Evolutionary conservation across 2,797 vertebrate species (phyloP).

Genomic region (Dicrostonyx torquatus): DNA sequence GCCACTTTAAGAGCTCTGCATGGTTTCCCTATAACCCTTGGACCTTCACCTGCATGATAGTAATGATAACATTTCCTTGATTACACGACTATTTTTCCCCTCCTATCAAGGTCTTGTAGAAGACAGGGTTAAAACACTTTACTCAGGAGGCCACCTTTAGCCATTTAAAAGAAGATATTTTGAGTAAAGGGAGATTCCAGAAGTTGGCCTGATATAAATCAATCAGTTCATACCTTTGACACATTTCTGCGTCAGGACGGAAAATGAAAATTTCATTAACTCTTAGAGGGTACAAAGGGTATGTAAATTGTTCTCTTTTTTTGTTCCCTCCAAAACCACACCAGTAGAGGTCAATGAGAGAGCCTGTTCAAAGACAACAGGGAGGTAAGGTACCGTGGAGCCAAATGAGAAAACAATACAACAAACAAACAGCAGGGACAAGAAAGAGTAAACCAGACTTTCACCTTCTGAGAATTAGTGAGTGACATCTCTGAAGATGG

Average conservation of each 20-base stretch:
- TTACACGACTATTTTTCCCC: not conserved
- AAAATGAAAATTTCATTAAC: not conserved
- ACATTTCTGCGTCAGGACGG: not conserved
- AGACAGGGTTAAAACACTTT: not conserved
- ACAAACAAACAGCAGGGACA: not conserved
- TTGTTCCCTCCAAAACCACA: not conserved
- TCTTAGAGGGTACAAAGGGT: not conserved
- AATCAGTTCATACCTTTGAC: constrained; percentile 12
- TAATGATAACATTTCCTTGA: not conserved
- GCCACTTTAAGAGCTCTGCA: not conserved
- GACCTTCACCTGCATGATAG: not conserved
- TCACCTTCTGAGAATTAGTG: not conserved
- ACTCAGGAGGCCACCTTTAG: not conserved
- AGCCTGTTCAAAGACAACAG: not conserved
- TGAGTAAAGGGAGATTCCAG: not conserved
- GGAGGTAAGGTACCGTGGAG: too few relatives aligned
- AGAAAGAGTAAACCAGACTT: not conserved
- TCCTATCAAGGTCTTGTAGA: not conserved
- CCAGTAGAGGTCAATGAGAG: not conserved
- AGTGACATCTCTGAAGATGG: not conserved
- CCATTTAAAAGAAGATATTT: constrained; percentile 41
- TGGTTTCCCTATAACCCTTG: not conserved
- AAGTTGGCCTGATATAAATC: not conserved
- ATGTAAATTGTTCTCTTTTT: not conserved
- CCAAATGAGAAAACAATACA: constrained; percentile 1